Conservation (phyloP, 2,797 vertebrate genomes). For the Lacerta bilineata region DNA sequence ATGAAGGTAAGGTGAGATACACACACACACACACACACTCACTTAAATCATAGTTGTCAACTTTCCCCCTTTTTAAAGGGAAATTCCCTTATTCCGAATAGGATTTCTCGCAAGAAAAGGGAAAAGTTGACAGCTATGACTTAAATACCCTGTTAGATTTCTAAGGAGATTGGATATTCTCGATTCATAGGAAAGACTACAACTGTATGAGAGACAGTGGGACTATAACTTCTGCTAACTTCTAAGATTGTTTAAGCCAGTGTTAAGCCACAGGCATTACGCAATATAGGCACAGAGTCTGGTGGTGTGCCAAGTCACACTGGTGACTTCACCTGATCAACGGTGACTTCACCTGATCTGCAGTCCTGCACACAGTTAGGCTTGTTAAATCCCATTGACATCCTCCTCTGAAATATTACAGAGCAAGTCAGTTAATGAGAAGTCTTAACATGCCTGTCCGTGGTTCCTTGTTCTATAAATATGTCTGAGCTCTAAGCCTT, state of each 20-base stretch:
- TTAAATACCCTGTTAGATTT: background rate
- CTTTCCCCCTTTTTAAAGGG: too few relatives aligned
- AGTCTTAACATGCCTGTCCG: background rate
- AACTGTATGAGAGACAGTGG: background rate
- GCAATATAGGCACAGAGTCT: too few relatives aligned
- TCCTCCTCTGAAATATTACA: background rate
- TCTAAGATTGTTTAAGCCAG: background rate
- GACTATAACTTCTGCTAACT: background rate
- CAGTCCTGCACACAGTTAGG: background rate
- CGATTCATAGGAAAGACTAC: background rate
- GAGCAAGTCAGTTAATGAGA: background rate
- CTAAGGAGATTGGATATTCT: background rate
- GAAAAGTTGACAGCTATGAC: too few relatives aligned
- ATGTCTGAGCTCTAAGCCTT: background rate
- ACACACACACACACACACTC: too few relatives aligned
- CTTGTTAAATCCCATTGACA: background rate
- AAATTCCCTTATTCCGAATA: too few relatives aligned
- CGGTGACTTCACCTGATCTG: background rate
- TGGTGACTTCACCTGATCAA: too few relatives aligned
- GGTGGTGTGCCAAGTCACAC: background rate
- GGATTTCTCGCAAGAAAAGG: too few relatives aligned
- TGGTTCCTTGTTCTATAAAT: conserved; percentile 2
- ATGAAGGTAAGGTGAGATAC: too few relatives aligned
- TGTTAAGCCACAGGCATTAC: background rate
- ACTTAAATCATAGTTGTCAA: too few relatives aligned